These are phyloP conservation scores for Schizothorax lantsangensis DNA, from an alignment of 2,797 vertebrate genomes.

Conservation along the genomic window DNA sequence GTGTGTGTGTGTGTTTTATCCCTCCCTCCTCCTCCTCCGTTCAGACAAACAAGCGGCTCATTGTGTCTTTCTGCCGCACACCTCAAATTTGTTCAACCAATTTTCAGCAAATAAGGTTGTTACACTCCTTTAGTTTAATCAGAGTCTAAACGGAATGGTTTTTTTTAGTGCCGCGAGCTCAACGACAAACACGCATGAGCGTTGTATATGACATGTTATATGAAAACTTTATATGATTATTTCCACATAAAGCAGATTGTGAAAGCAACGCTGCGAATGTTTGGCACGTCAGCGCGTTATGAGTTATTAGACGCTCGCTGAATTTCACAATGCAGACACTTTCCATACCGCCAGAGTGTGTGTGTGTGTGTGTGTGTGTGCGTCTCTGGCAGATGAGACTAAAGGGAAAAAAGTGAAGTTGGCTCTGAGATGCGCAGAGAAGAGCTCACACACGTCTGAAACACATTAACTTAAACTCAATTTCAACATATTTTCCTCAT, in stretches of 20 bases:
- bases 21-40: conserved; percentile 32
- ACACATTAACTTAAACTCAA: conserved; percentile 36
- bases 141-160: conserved; percentile 11
- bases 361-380: conserved; percentile 9
- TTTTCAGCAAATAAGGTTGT: conserved; percentile 70
- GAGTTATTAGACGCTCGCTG: background rate
- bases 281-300: background rate
- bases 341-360: background rate
- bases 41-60: conserved; percentile 60
- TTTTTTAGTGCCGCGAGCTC: background rate
- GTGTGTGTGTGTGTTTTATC: conserved; percentile 30
- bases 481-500: conserved; percentile 57
- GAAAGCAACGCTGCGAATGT: background rate
- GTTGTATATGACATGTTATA: background rate
- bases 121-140: conserved; percentile 62
- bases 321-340: conserved; percentile 32
- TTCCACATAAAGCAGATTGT: background rate
- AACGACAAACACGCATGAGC: background rate
- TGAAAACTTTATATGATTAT: background rate
- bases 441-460: conserved; percentile 15
- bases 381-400: conserved; percentile 23
- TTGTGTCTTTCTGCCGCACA: conserved; percentile 61
- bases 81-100: conserved; percentile 71
- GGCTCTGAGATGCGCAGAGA: conserved; percentile 19
- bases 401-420: conserved; percentile 7